phyloP scores from a whole-genome alignment of 2,113 vertebrate genomes.

The Scortum barcoo region DNA sequence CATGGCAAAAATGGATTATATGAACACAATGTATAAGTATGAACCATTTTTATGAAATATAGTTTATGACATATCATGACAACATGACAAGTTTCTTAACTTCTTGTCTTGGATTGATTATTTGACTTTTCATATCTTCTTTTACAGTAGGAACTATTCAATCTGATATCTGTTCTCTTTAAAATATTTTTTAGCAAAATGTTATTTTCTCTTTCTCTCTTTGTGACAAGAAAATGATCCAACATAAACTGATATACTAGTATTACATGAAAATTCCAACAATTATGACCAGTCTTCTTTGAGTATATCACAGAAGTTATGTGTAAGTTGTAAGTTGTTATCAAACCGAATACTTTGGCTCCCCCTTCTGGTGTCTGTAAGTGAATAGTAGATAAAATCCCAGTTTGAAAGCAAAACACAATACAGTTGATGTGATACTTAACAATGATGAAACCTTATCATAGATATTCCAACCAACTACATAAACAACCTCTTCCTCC shows the following conservation, averaged over 20 bases:
- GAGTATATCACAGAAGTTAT: background rate
- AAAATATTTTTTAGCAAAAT: too few relatives aligned
- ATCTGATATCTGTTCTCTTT: too few relatives aligned
- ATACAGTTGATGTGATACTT: background rate
- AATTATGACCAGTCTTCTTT: background rate
- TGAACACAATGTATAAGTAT: too few relatives aligned
- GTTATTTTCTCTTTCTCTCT: too few relatives aligned
- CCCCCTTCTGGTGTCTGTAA: slow-evolving; percentile 2
- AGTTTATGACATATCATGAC: too few relatives aligned
- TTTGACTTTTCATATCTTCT: too few relatives aligned
- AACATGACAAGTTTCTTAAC: background rate
- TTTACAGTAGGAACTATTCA: too few relatives aligned
- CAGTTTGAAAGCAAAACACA: background rate
- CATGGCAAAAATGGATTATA: background rate
- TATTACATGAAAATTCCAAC: too few relatives aligned
- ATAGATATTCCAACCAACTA: background rate
- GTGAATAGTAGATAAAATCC: background rate
- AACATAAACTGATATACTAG: background rate
- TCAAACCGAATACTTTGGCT: background rate
- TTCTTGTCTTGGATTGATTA: too few relatives aligned
- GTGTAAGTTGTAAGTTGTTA: too few relatives aligned
- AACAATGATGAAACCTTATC: background rate
- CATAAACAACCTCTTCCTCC: background rate
- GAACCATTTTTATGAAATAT: background rate
- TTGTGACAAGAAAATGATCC: background rate